Evolutionary conservation across 2,888 invertebrate species (phyloP), one percentile per base, ranked within the genome.

Genomic region (Cerceris ruficornis): DNA sequence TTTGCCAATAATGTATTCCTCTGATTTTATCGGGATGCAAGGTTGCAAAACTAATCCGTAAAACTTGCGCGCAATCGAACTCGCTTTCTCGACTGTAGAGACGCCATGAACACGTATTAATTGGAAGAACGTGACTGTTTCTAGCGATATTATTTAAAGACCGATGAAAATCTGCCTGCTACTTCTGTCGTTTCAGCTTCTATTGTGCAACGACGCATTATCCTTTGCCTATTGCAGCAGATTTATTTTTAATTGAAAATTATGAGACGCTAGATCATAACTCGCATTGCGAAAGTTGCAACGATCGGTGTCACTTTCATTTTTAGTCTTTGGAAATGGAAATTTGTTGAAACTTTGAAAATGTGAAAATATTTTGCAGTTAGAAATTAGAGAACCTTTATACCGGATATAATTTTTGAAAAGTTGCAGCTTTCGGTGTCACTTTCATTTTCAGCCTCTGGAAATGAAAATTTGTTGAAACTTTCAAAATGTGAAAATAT

Each of bases 1-100:
- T 94, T 15, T 49, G 41, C 6, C 43, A 15, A 55, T 54, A 2
- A 7, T 39, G 5, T 57, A 28, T 46, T 67, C 9, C 49, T 7
- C 7, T 14, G 11, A 50, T 68, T 68, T 52, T 46, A 43, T 65
- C 42, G 14, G 39, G 62, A 70, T 52, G 43, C 39, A 54, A 58
- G 6, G 49, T 77, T 72, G n/a, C 66, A 60, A 55, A 78, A 76
- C 59, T 8, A n/a, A 69, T 65, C 50, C 17, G 7, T 41, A 0
- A 28, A 46, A 14, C n/a, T 17, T n/a, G n/a, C 46, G 7, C 49
- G 52, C 11, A 28, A 54, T 15, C 28, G 14, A 59, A 41, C 11
- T 17, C 13, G 55, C 72, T 78, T 77, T 77, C 77, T 58, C 77
- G 15, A 15, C 52, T 14, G n/a, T 8, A 11, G 41, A 55, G 28